Evolutionary conservation across 2,113 vertebrate species (phyloP).

Genomic region (Lophura nycthemera): DNA sequence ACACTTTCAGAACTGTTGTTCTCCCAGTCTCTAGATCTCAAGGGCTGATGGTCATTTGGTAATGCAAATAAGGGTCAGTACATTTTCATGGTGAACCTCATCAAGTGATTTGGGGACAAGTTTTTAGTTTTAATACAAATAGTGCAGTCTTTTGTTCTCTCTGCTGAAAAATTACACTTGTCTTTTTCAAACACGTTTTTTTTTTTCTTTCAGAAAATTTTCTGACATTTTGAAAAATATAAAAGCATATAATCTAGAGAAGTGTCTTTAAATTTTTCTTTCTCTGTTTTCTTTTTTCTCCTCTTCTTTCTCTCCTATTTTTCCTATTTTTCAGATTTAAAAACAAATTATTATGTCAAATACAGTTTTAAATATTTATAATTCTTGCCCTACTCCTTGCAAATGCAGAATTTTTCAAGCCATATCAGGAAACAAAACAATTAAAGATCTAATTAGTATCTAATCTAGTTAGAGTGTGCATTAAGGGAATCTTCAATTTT

Average conservation of each 20-base stretch:
- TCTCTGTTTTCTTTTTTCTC: background rate
- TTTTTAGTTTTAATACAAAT: background rate
- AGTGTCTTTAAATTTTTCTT: background rate
- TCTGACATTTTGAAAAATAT: background rate
- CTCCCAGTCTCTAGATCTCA: background rate
- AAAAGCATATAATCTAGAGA: background rate
- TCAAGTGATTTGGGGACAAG: background rate
- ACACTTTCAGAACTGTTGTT: background rate
- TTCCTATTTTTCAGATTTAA: background rate
- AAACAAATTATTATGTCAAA: background rate
- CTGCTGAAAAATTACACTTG: background rate
- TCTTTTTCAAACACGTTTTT: background rate
- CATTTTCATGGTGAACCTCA: background rate
- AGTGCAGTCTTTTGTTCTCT: background rate
- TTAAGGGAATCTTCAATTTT: background rate
- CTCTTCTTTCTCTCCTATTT: background rate
- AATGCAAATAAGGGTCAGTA: constrained; percentile 1
- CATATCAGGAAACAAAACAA: background rate
- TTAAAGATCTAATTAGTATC: background rate
- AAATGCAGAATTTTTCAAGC: background rate
- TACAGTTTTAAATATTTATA: background rate
- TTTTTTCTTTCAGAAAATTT: background rate
- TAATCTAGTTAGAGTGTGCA: background rate
- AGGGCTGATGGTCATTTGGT: background rate
- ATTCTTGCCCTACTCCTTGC: background rate